These are phyloP conservation scores for Hemaris fuciformis DNA, from an alignment of 2,888 invertebrate genomes.

Conservation along the genomic window DNA sequence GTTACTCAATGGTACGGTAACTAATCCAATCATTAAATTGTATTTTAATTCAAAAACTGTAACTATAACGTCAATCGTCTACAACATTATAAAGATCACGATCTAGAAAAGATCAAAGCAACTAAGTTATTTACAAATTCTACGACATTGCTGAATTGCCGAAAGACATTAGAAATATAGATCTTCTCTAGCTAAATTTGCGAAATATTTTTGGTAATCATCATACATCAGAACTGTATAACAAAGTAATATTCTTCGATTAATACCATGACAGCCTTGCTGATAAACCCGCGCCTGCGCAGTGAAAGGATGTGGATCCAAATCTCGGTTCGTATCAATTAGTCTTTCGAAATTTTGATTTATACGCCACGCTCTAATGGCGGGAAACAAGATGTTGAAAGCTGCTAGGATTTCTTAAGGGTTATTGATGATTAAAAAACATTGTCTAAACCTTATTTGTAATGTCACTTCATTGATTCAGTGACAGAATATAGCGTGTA, in stretches of 20 bases:
- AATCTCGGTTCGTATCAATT: constrained; percentile 3
- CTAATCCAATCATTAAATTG: no score
- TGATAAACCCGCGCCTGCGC: constrained; percentile 2
- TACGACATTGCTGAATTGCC: no score
- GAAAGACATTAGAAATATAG: background rate
- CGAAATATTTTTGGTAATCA: background rate
- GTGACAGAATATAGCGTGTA: no score
- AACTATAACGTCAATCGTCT: no score
- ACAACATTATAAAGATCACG: no score
- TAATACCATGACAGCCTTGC: constrained; percentile 1
- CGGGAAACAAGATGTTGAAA: background rate
- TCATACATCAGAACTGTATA: background rate
- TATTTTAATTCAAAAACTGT: no score
- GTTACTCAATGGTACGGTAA: no score
- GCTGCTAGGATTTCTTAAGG: background rate
- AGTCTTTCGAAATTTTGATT: constrained; percentile 8
- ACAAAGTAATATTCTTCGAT: constrained; percentile 6
- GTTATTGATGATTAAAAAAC: background rate
- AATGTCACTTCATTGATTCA: background rate
- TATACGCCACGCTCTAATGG: background rate
- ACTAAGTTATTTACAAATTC: no score
- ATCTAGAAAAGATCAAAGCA: no score
- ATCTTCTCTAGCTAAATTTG: background rate
- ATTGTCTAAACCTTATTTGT: background rate
- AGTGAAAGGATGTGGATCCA: constrained; percentile 8